Conservation (phyloP, 1,140 invertebrate genomes). For the Eriosoma lanigerum region DNA sequence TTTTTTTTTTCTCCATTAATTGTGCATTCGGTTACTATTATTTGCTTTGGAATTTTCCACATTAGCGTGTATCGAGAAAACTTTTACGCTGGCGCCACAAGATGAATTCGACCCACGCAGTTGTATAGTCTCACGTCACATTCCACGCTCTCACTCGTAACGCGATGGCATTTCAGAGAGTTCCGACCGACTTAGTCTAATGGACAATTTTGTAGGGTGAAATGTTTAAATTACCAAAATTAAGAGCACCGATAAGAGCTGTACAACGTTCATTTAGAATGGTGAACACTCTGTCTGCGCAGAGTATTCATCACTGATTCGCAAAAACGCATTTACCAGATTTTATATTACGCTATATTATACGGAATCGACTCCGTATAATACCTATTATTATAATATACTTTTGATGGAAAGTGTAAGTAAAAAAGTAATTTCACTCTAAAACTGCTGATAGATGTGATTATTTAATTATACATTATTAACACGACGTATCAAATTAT, state of each 20-base stretch:
- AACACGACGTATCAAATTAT: too few relatives aligned
- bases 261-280: neutral
- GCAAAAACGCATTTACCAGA: neutral
- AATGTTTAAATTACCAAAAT: slow-evolving; percentile 35
- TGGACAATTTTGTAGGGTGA: neutral
- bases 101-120: neutral
- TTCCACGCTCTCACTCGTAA: neutral
- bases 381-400: too few relatives aligned
- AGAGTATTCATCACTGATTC: neutral
- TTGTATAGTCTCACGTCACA: slow-evolving; percentile 1
- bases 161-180: neutral
- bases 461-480: too few relatives aligned
- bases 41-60: slow-evolving; percentile 25
- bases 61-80: slow-evolving; percentile 28
- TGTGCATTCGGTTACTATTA: slow-evolving; percentile 3
- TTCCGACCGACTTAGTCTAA: neutral
- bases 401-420: too few relatives aligned
- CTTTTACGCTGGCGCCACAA: slow-evolving; percentile 39
- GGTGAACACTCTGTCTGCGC: neutral
- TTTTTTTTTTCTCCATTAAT: slow-evolving; percentile 9
- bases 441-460: too few relatives aligned
- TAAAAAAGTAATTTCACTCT: too few relatives aligned
- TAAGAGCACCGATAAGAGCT: neutral
- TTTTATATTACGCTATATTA: neutral
- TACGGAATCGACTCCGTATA: too few relatives aligned